These are phyloP conservation scores for Enteromius paludinosus DNA, from an alignment of 2,797 vertebrate genomes.

Conservation along the genomic window DNA sequence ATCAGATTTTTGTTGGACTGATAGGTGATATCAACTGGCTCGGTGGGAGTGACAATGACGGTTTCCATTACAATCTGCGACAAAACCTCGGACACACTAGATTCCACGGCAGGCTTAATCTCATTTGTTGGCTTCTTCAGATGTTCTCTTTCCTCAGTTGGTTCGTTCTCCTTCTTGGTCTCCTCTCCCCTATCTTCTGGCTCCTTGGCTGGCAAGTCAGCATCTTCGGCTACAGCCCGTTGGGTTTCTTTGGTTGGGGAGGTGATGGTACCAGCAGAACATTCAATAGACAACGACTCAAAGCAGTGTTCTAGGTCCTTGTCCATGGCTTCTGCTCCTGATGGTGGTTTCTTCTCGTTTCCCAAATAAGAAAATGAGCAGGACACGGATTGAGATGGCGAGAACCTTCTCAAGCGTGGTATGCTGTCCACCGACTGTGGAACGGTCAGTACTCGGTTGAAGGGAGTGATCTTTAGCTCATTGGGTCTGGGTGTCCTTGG, in stretches of 20 bases:
- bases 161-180: conserved; percentile 36
- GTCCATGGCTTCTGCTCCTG: conserved; percentile 68
- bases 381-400: conserved; percentile 89
- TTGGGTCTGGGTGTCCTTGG: conserved; percentile 89
- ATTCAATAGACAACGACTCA: conserved; percentile 63
- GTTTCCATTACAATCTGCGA: conserved; percentile 87
- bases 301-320: conserved; percentile 64
- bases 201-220: conserved; percentile 28
- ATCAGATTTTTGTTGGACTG: conserved; percentile 85
- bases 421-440: conserved; percentile 97
- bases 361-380: conserved; percentile 91
- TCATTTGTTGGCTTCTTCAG: conserved; percentile 65
- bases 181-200: conserved; percentile 66
- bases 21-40: conserved; percentile 70
- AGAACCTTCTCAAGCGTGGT: conserved; percentile 91
- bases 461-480: conserved; percentile 91
- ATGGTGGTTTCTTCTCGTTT: conserved; percentile 72
- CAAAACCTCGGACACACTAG: conserved; percentile 87
- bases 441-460: conserved; percentile 91
- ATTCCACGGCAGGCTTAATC: conserved; percentile 79
- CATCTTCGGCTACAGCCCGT: conserved; percentile 60
- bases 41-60: conserved; percentile 85
- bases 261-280: conserved; percentile 51
- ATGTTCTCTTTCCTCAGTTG: conserved; percentile 38
- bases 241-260: conserved; percentile 66